phyloP scores from a whole-genome alignment of 2,888 invertebrate genomes.

The Trachelus iudaicus region DNA sequence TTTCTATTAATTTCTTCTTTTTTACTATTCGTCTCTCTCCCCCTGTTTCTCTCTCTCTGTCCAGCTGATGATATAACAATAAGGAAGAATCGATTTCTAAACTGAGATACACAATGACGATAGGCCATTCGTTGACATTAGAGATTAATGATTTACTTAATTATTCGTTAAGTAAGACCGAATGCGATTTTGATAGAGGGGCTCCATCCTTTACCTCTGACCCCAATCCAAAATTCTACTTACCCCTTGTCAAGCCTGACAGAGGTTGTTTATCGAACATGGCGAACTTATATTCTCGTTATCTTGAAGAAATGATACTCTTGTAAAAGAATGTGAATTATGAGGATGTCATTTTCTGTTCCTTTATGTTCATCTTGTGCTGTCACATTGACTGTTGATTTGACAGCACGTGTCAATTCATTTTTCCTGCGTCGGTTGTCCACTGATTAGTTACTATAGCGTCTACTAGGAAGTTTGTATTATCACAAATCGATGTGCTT shows the following conservation, averaged over 20 bases:
- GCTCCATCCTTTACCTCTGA: not conserved
- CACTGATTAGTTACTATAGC: constrained; percentile 52
- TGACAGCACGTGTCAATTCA: constrained; percentile 22
- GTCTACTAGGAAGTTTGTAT: constrained; percentile 53
- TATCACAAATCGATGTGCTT: constrained; percentile 55
- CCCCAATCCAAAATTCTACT: not conserved
- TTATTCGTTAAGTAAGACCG: constrained; percentile 38
- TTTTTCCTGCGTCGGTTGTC: constrained; percentile 45
- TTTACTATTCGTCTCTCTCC: not conserved
- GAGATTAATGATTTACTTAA: constrained; percentile 32
- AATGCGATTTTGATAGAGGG: constrained; percentile 18
- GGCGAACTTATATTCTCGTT: not conserved
- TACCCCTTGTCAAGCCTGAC: not conserved
- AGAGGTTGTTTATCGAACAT: not conserved
- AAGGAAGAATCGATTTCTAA: not conserved
- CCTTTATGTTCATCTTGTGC: not conserved
- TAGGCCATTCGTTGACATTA: constrained; percentile 27
- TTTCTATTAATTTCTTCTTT: constrained; percentile 6
- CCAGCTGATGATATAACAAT: not conserved
- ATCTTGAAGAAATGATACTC: not conserved
- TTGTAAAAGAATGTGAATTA: not conserved
- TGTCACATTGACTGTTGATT: not conserved
- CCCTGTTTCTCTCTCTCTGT: too few relatives aligned
- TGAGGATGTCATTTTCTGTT: not conserved
- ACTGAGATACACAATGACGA: not conserved